Percentiles rank a stretch among this genome's conserved stretches.
Evolutionary conservation across 1,140 invertebrate genomes (phyloP).

Genomic region (Octopus sinensis): DNA sequence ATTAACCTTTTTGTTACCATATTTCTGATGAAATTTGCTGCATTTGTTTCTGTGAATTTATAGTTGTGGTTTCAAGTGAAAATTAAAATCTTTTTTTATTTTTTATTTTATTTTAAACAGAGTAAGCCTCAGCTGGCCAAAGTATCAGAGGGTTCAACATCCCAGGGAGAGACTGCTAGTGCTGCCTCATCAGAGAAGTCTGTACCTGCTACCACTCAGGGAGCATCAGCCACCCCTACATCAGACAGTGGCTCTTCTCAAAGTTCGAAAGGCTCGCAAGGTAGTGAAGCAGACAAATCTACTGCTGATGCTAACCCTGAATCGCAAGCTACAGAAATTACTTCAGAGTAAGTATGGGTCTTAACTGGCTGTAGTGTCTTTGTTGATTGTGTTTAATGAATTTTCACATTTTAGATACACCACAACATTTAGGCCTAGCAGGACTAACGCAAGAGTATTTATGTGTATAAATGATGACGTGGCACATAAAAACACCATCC

Average conservation of each 20-base stretch:
- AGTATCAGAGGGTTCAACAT: background rate
- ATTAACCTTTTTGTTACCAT: too few species aligned
- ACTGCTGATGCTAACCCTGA: background rate
- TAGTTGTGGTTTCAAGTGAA: too few species aligned
- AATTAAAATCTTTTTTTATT: too few species aligned
- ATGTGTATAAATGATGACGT: too few species aligned
- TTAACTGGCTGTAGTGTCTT: background rate
- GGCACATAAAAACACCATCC: too few species aligned
- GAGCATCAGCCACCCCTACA: background rate
- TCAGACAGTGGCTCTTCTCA: background rate
- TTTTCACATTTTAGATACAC: too few species aligned
- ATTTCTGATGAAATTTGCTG: too few species aligned
- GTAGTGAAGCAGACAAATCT: background rate
- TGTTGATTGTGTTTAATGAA: background rate
- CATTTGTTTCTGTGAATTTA: too few species aligned
- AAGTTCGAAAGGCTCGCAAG: background rate
- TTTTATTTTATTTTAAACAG: background rate
- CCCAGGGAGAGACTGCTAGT: background rate
- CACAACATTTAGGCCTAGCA: too few species aligned
- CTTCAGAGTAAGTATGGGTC: background rate
- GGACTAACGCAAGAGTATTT: too few species aligned
- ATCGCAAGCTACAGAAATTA: background rate
- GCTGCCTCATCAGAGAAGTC: slow-evolving; percentile 2
- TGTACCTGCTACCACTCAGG: background rate
- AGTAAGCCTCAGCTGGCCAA: background rate